Percentiles rank a stretch among this genome's conserved stretches.
phyloP scores from a whole-genome alignment of 2,888 invertebrate genomes.

The Caenorhabditis sp. region DNA sequence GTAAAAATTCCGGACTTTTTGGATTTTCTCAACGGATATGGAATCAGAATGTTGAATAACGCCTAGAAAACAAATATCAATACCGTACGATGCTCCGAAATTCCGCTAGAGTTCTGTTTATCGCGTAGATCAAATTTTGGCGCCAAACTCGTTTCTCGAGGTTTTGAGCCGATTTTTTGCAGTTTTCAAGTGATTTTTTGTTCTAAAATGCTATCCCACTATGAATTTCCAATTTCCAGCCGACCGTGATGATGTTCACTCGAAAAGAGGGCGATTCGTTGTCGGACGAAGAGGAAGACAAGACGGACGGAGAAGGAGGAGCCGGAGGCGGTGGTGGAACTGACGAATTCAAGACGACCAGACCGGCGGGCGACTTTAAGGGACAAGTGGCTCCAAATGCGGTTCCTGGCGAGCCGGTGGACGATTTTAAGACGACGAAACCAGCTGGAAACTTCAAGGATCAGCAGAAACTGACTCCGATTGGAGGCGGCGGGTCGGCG shows the following conservation, averaged over 20 bases:
- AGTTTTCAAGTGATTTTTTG: too few species aligned
- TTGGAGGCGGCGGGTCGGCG: not conserved
- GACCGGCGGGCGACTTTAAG: conserved; percentile 23
- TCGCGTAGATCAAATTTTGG: too few species aligned
- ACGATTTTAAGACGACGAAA: conserved; percentile 23
- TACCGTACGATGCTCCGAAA: too few species aligned
- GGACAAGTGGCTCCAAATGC: conserved; percentile 16
- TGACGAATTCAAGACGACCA: conserved; percentile 24
- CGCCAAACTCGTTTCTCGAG: too few species aligned
- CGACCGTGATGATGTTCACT: conserved; percentile 38
- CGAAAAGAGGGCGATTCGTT: conserved; percentile 40
- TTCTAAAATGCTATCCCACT: too few species aligned
- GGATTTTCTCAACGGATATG: too few species aligned
- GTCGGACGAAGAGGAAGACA: conserved; percentile 33
- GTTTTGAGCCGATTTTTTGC: too few species aligned
- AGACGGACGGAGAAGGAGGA: not conserved
- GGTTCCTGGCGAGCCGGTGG: not conserved
- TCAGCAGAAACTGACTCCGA: conserved; percentile 18
- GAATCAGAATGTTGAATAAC: too few species aligned
- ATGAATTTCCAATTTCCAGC: too few species aligned
- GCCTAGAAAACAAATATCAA: too few species aligned
- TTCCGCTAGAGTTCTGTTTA: too few species aligned
- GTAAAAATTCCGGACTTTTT: too few species aligned
- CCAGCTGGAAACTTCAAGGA: conserved; percentile 28
- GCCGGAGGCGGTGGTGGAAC: not conserved